Evolutionary conservation across 1,140 invertebrate genomes (phyloP), one percentile per base, ranked within the genome.

Genomic region (Heliconius melpomene): DNA sequence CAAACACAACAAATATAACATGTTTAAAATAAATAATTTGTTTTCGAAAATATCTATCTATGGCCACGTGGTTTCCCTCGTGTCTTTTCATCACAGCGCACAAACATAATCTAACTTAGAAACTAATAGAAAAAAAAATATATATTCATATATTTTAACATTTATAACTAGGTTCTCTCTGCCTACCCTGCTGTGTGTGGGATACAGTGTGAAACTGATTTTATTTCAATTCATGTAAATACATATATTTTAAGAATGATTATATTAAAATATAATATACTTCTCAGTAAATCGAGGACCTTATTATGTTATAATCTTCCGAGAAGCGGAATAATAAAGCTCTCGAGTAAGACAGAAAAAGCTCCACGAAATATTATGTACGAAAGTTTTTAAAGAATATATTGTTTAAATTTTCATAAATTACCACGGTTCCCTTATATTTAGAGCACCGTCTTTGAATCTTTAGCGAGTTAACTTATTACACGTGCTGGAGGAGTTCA

Each of bases 391-490:
- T 32, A 82, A 79, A 72, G 82, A 80, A 87, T 87, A 75, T 75
- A 87, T 87, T 87, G 84, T 85, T 87, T 87, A 86, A 86, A 87
- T 87, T 86, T 87, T 86, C 86, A 87, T 87, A 87, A 87, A 87
- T 87, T 86, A 85, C 74, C n/a, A 36, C 32, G 32, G 16, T 18
- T 52, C 13, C 60, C 26, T n/a, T 16, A 66, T n/a, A 66, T 66
- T 66, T 13, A 13, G 60, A 66, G 13, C 60, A 66, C 8, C 60
- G 11, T 29, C 60, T 26, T 29, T 66, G 60, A 26, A 66, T 66
- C 60, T 66, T 66, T 66, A 66, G 60, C 26, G 3, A 66, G 60
- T 66, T 29, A 66, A 66, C 60, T 66, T 66, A 66, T 66, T 29
- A 66, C 60, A 66, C 26, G 60, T 29, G 60, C 60, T 66, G 13